Evolutionary conservation across 2,888 invertebrate genomes (phyloP).

Genomic region (Stegophylla sp.): DNA sequence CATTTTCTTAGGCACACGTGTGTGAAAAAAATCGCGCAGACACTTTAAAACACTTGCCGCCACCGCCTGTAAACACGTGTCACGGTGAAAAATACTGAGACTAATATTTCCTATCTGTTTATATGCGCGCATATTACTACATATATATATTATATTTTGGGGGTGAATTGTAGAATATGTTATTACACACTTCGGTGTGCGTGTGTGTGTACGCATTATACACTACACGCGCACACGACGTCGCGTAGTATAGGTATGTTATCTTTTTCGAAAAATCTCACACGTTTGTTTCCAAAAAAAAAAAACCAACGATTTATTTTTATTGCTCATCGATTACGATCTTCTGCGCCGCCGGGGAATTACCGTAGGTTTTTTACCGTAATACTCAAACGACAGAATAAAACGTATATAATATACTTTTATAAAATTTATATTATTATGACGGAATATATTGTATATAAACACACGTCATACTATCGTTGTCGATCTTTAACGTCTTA

Average conservation of each 20-base stretch:
- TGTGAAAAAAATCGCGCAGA: constrained; percentile 45
- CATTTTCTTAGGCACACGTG: neutral
- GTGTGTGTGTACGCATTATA: neutral
- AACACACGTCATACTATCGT: neutral
- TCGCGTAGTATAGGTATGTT: neutral
- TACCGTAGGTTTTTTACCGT: no score
- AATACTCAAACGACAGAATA: neutral
- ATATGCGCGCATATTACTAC: constrained; percentile 1
- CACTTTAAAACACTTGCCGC: constrained; percentile 58
- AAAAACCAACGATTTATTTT: constrained; percentile 48
- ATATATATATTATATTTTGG: no score
- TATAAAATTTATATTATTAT: neutral
- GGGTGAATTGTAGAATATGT: constrained; percentile 19
- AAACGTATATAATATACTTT: neutral
- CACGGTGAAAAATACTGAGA: constrained; percentile 14
- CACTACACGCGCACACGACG: no score
- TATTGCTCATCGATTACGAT: constrained; percentile 48
- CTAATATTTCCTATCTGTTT: constrained; percentile 37
- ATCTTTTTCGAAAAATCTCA: constrained; percentile 8
- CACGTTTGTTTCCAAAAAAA: no score
- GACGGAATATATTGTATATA: neutral
- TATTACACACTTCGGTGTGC: constrained; percentile 20
- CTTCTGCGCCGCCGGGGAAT: constrained; percentile 27
- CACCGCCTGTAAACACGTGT: constrained; percentile 57
- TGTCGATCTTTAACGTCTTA: constrained; percentile 16